Evolutionary conservation across 2,888 invertebrate genomes (phyloP), one percentile per base, ranked within the genome.

Genomic region (Pediacus dermestoides): DNA sequence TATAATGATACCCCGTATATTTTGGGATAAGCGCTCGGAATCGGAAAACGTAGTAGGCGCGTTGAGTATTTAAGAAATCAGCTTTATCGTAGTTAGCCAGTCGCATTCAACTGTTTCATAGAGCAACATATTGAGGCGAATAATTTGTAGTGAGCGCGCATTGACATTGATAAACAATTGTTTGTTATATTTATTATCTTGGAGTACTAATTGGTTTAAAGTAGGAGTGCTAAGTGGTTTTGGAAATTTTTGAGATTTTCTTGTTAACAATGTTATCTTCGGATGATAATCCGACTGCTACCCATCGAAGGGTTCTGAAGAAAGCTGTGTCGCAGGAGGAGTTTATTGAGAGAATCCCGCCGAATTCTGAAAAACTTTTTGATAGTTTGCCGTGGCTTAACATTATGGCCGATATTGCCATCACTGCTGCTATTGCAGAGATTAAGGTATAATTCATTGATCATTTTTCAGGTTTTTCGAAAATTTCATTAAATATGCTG

Each of bases 401-500:
- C 45, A 68, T 69, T 35, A 69, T 69, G 68, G 57, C 67, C 15
- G 64, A 69, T 56, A 58, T 69, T 30, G 67, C 68, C 13, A 48
- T 69, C 28, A 63, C 67, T 3, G 66, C 67, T 15, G 68, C 68
- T 34, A 49, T 69, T 43, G 66, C 68, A 7, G 69, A 69, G 53
- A 57, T 66, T 36, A 65, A 68, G 68, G 69, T 69, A 63, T 23
- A 12, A n/a, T n/a, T n/a, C n/a, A n/a, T n/a, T n/a, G n/a, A n/a
- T n/a, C n/a, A n/a, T n/a, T n/a, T n/a, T n/a, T n/a, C n/a, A n/a
- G n/a, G n/a, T n/a, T n/a, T n/a, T n/a, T n/a, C n/a, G n/a, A n/a
- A n/a, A n/a, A n/a, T n/a, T n/a, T n/a, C n/a, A n/a, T n/a, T n/a
- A n/a, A n/a, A n/a, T n/a, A n/a, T n/a, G n/a, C n/a, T n/a, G n/a